Base-by-base conservation (phyloP, 2,797 vertebrate genomes). In the Chaetodon trifasciatus region DNA sequence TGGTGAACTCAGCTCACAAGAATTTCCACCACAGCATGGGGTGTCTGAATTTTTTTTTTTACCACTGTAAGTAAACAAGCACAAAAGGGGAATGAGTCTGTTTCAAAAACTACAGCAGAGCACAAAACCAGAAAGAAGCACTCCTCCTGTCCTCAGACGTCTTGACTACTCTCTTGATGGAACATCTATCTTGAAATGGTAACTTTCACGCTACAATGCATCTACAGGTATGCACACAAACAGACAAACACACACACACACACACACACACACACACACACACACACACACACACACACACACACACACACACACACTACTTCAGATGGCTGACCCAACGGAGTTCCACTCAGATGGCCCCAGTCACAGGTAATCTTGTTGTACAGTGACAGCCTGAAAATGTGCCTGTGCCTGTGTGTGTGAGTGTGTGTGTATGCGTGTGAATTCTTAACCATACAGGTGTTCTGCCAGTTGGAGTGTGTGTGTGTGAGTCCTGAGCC, bases 301-400 rank as follows among this genome's bases (percentile, higher is more conserved):
- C 15, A 49, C 37, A 24, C 37, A 3, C 40, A 65, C 60, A 10
- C 44, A 49, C 28, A 21, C 17, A 21, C 10, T 39, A 17, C 50
- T 40, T n/a, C 35, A 68, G 65, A 50, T 68, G 65, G 19, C 35
- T 40, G 50, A 53, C 65, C 65, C 37, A 39, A 40, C 24, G 7
- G 35, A n/a, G 35, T 53, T 68, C 65, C 49, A 37, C 49, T 67
- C 37, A 55, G 50, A 37, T 68, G 65, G 49, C 15, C 35, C 8
- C 50, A 40, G 65, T 53, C 65, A 68, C 35, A 53, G 49, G 49
- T 55, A 40, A 68, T 68, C 21, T 49, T 53, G 47, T 53, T 40
- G 35, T 24, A 67, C 21, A 53, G 12, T 68, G 49, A 55, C 49
- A 53, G 49, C 10, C 47, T 67, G 47, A 35, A 66, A 4, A 5